These are phyloP conservation scores for Anorthoa munda DNA, from an alignment of 2,888 invertebrate species.

Conservation along the genomic window DNA sequence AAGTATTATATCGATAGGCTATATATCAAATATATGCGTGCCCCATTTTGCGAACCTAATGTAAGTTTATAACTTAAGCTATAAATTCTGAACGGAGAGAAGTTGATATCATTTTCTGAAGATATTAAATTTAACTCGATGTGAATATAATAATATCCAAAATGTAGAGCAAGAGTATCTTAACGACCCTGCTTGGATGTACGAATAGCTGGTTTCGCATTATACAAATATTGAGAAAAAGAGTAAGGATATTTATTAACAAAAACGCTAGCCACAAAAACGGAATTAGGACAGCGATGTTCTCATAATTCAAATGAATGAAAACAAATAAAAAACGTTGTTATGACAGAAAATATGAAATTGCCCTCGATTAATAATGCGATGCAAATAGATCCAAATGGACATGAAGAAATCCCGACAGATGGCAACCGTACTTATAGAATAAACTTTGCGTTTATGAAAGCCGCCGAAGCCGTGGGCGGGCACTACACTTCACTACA, in stretches of 20 bases:
- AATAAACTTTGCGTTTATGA: constrained; percentile 63
- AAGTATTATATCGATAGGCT: constrained; percentile 37
- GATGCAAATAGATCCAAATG: constrained; percentile 50
- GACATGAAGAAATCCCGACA: constrained; percentile 38
- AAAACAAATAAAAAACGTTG: constrained; percentile 28
- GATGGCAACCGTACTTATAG: constrained; percentile 42
- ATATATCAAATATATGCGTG: constrained; percentile 55
- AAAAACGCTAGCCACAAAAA: constrained; percentile 7
- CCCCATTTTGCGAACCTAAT: constrained; percentile 46
- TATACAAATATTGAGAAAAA: not conserved
- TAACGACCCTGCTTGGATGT: not conserved
- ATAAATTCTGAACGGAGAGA: constrained; percentile 41
- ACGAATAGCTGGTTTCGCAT: not conserved
- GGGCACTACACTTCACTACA: constrained; percentile 47
- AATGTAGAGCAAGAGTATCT: not conserved
- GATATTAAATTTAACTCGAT: constrained; percentile 26
- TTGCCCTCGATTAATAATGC: constrained; percentile 30
- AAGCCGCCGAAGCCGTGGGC: constrained; percentile 65
- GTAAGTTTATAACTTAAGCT: constrained; percentile 49
- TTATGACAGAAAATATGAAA: constrained; percentile 32
- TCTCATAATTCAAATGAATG: constrained; percentile 11
- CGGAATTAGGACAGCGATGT: constrained; percentile 7
- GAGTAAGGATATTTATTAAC: not conserved
- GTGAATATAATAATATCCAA: constrained; percentile 12
- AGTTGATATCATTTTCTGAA: constrained; percentile 43